Evolutionary conservation across 2,113 vertebrate species (phyloP).

Genomic region (Lutjanus erythropterus): DNA sequence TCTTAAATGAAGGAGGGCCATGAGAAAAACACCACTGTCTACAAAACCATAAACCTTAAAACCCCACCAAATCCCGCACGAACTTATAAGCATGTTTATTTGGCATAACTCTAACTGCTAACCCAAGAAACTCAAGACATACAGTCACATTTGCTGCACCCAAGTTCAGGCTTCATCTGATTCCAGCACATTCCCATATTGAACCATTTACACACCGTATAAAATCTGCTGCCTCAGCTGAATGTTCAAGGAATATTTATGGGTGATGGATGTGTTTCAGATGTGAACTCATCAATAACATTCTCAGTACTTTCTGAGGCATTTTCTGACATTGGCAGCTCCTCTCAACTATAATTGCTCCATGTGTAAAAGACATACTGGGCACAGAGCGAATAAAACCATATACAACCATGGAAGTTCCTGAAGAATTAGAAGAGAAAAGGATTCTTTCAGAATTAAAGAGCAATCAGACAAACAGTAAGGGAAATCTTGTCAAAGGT

Average conservation of each 20-base stretch:
- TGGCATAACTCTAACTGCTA: background rate
- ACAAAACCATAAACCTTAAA: background rate
- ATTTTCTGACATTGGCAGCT: slow-evolving; percentile 7
- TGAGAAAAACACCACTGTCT: background rate
- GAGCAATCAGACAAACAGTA: background rate
- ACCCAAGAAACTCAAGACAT: background rate
- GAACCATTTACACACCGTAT: background rate
- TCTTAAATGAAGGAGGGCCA: background rate
- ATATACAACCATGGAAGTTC: background rate
- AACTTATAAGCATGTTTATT: background rate
- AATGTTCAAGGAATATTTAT: slow-evolving; percentile 21
- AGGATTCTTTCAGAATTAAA: background rate
- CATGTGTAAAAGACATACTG: background rate
- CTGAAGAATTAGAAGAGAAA: background rate
- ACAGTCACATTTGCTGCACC: background rate
- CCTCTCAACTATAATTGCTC: background rate
- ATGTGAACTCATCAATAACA: slow-evolving; percentile 37
- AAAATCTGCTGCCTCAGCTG: background rate
- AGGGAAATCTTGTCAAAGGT: slow-evolving; percentile 3
- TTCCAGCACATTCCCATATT: slow-evolving; percentile 13
- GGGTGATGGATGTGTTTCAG: slow-evolving; percentile 29
- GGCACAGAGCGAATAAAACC: background rate
- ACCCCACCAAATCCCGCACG: background rate
- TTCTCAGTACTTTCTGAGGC: slow-evolving; percentile 3
- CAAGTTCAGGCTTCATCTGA: background rate